A percentile compares a stretch with the other conserved stretches of the same genome.
These are phyloP conservation scores for Carassius gibelio DNA, from an alignment of 2,113 vertebrate genomes.

Conservation along the genomic window DNA sequence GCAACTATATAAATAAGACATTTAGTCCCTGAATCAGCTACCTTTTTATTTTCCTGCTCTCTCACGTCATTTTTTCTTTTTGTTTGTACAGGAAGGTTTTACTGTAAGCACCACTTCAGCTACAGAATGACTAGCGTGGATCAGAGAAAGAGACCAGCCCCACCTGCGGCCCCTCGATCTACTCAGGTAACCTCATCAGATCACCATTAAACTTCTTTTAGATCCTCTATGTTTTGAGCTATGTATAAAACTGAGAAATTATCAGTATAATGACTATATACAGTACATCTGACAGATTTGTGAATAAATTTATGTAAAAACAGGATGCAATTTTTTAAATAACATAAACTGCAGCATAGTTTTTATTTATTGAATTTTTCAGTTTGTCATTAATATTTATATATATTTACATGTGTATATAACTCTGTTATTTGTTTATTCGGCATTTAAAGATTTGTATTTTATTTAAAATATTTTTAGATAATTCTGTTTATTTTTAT, in stretches of 20 bases:
- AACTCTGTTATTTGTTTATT: not conserved
- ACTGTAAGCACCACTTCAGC: constrained; percentile 87
- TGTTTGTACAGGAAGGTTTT: constrained; percentile 85
- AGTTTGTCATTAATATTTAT: not conserved
- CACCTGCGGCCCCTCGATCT: constrained; percentile 64
- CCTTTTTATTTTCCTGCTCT: too few species aligned
- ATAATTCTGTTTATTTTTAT: too few species aligned
- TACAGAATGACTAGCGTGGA: constrained; percentile 75
- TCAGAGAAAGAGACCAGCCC: constrained; percentile 80
- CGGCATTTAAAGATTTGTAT: not conserved
- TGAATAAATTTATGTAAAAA: not conserved
- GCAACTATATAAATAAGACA: constrained; percentile 25
- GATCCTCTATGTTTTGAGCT: not conserved
- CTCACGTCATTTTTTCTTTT: not conserved
- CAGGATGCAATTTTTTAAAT: not conserved
- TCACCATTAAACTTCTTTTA: not conserved
- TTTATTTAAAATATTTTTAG: not conserved
- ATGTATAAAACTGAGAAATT: not conserved
- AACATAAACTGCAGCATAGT: not conserved
- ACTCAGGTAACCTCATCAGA: constrained; percentile 72
- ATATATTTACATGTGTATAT: not conserved
- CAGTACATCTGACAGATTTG: not conserved
- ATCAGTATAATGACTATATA: not conserved
- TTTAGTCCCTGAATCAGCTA: not conserved
- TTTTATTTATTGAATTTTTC: not conserved